Evolutionary conservation across 2,888 invertebrate genomes (phyloP), one percentile per base, ranked within the genome.

Genomic region (Idaea biselata): DNA sequence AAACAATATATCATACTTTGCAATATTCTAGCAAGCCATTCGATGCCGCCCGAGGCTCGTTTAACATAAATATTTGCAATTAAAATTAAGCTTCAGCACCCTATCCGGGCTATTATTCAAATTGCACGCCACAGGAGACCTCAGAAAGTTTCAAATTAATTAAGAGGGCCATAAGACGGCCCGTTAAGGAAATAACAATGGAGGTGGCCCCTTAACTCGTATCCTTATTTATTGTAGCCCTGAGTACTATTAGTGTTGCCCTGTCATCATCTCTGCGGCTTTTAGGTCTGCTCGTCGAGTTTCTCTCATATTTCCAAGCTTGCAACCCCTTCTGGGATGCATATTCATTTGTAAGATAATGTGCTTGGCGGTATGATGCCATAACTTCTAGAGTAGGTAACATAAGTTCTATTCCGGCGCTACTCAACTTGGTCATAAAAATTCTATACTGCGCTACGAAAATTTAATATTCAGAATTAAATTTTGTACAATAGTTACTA

Each of bases 11-110:
- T 88, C 87, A 88, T 87, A 81, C 83, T 87, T 87, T 81, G 82
- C 83, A 87, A 86, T 88, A 88, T 84, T 81, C 78, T 75, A 74
- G 78, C 76, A 73, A 76, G 76, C 77, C 75, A 76, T 77, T 76
- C 72, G 75, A 72, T 67, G 69, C 70, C 72, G 77, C 77, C 80
- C 73, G 76, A 77, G 81, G 79, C 81, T 81, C 88, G 86, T 86
- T 92, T 89, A 87, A 86, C 90, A 91, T 91, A 92, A 92, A 92
- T 91, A 92, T 92, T 92, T 92, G 89, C 91, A 91, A 91, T 92
- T 92, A 91, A 89, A 92, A 92, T 92, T 88, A 90, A 86, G 84
- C 86, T 78, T 77, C 80, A 84, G 79, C 88, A 82, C 90, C 90
- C 91, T 87, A 89, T 91, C 89, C 80, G 64, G 73, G 89, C 88